Conservation (phyloP, 2,113 vertebrate species). For the Chauna torquata region DNA sequence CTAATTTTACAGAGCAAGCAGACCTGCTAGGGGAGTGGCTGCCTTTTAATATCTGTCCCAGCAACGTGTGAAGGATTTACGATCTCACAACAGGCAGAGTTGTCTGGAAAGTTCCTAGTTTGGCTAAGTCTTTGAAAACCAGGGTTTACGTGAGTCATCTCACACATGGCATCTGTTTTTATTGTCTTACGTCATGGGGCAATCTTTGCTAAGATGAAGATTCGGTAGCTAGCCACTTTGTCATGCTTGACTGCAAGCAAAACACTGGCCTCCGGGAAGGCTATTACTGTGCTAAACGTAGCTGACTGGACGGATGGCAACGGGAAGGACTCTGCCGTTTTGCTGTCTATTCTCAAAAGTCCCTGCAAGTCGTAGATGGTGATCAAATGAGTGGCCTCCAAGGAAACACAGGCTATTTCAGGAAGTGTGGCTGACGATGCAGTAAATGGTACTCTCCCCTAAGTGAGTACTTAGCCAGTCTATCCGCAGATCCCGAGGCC, state of each 20-base stretch:
- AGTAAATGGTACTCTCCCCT: neutral
- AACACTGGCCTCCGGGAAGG: neutral
- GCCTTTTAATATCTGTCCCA: neutral
- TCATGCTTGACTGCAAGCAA: neutral
- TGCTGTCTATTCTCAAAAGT: neutral
- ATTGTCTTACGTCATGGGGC: neutral
- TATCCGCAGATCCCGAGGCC: neutral
- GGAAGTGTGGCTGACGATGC: neutral
- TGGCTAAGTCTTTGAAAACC: neutral
- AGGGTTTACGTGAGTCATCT: neutral
- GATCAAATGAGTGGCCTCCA: neutral
- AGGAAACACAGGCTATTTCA: conserved; percentile 16
- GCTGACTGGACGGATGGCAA: neutral
- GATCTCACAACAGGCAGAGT: neutral
- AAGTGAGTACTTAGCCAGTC: conserved; percentile 19
- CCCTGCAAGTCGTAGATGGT: neutral
- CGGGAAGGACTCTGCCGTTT: neutral
- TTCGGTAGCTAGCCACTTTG: neutral
- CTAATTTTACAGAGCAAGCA: conserved; percentile 23
- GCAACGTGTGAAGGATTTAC: neutral
- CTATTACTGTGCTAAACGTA: neutral
- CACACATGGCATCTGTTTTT: neutral
- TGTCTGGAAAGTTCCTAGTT: neutral
- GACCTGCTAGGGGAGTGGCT: neutral
- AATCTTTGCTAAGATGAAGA: neutral